Conservation (phyloP, 2,113 vertebrate genomes). For the Onychorhynchus coronatus region DNA sequence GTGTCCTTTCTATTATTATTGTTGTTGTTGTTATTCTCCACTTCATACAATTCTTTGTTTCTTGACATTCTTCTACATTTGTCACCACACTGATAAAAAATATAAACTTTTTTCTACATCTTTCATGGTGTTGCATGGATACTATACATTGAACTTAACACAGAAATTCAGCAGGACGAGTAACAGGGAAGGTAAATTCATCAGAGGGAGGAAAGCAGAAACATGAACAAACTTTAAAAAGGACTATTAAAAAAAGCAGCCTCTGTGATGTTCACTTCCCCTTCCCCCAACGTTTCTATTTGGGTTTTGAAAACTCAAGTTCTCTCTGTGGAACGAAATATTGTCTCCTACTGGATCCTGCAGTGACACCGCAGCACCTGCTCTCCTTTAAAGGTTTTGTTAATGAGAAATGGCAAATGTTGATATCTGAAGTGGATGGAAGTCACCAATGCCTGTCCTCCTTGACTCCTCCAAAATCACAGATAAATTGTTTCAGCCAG, state of each 20-base stretch:
- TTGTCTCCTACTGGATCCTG: neutral
- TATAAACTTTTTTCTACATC: neutral
- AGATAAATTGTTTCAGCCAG: neutral
- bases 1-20: neutral
- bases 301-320: neutral
- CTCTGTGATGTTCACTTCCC: neutral
- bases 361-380: neutral
- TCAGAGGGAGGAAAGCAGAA: neutral
- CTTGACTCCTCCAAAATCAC: neutral
- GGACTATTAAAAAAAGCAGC: neutral
- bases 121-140: neutral
- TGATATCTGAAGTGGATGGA: neutral
- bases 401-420: neutral
- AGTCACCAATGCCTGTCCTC: neutral
- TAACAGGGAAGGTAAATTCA: neutral
- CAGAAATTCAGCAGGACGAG: neutral
- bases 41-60: neutral
- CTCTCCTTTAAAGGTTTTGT: neutral
- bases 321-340: neutral
- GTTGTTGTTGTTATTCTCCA: neutral
- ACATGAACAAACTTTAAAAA: neutral
- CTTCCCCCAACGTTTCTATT: accelerated
- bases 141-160: neutral
- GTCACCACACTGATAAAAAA: neutral
- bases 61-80: neutral